Conservation (phyloP, 2,888 invertebrate species). For the Matsumyia berberina region DNA sequence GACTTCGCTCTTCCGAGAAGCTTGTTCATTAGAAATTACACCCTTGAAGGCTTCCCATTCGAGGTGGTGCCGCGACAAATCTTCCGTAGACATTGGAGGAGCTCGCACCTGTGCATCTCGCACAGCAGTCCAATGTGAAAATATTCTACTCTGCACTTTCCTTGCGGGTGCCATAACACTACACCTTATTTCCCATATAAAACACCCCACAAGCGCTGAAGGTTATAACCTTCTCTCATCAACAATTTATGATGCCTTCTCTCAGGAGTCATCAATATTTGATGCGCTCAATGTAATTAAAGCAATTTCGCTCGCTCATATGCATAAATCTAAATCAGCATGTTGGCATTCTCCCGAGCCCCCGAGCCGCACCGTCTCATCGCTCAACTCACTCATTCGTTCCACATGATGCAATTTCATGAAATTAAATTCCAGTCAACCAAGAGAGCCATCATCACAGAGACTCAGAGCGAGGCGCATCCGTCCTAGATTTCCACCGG, state of each 20-base stretch:
- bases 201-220: conserved; percentile 15
- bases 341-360: conserved; percentile 8
- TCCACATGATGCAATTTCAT: conserved; percentile 74
- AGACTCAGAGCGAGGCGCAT: conserved; percentile 49
- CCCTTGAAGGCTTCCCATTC: no score
- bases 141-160: no score
- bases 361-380: not conserved
- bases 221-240: conserved; percentile 12
- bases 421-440: conserved; percentile 72
- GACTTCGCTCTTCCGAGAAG: no score
- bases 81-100: no score
- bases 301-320: conserved; percentile 62
- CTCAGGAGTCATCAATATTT: conserved; percentile 67
- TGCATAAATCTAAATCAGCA: conserved; percentile 72
- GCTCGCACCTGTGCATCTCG: no score
- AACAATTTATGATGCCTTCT: conserved; percentile 24
- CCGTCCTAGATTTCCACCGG: conserved; percentile 72
- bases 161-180: conserved; percentile 1
- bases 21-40: no score
- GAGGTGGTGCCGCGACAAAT: no score
- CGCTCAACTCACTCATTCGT: conserved; percentile 42
- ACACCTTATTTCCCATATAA: conserved; percentile 16
- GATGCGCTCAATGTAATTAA: conserved; percentile 75
- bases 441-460: conserved; percentile 56
- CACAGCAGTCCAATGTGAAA: no score